These are phyloP conservation scores for Hycleus phaleratus DNA, from an alignment of 1,140 invertebrate genomes.

Conservation along the genomic window DNA sequence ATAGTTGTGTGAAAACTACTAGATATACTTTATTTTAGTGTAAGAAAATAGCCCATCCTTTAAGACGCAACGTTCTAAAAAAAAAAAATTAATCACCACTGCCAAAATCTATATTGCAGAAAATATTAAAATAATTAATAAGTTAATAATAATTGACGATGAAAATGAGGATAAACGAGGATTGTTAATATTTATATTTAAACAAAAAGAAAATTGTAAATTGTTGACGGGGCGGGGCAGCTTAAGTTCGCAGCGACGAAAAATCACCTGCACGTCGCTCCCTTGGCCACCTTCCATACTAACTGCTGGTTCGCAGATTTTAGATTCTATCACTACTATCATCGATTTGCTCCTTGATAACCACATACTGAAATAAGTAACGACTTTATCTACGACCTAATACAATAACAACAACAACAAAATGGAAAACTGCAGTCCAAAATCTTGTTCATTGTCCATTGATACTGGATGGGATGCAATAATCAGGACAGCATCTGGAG, in stretches of 20 bases:
- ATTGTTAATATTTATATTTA: not conserved
- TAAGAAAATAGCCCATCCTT: not conserved
- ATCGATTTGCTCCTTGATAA: not conserved
- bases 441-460: slow-evolving; percentile 1
- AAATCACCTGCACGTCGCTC: not conserved
- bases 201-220: slow-evolving; percentile 14
- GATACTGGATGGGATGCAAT: not conserved
- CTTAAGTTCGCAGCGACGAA: not conserved
- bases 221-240: slow-evolving; percentile 22
- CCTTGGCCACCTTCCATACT: too few relatives aligned
- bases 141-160: not conserved
- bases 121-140: not conserved
- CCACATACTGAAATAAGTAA: not conserved
- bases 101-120: slow-evolving; percentile 1
- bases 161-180: not conserved
- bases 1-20: too few relatives aligned
- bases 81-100: slow-evolving; percentile 4
- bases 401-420: not conserved
- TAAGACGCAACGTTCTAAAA: slow-evolving; percentile 9
- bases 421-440: slow-evolving; percentile 13
- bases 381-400: not conserved
- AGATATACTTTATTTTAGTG: too few relatives aligned
- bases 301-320: not conserved
- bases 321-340: not conserved
- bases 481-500: not conserved